phyloP scores from a whole-genome alignment of 2,113 vertebrate genomes.

The Indicator maculatus region DNA sequence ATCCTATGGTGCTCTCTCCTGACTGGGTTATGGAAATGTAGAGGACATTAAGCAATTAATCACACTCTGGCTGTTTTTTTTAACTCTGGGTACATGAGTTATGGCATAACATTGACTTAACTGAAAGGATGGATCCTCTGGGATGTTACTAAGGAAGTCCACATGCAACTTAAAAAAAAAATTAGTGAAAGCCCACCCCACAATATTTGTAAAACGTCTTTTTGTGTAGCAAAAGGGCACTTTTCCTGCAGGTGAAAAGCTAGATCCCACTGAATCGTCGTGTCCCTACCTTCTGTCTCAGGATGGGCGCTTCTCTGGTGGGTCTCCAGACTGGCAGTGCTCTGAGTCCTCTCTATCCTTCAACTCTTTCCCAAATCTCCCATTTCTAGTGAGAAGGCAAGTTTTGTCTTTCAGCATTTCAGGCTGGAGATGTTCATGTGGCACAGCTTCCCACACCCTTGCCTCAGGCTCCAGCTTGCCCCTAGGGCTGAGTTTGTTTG shows the following conservation, averaged over 20 bases:
- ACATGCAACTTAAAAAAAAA: neutral
- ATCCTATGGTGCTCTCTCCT: neutral
- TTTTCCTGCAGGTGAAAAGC: neutral
- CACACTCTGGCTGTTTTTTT: neutral
- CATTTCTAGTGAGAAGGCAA: no score
- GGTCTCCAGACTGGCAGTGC: neutral
- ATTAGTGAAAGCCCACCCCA: neutral
- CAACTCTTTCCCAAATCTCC: no score
- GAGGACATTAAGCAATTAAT: neutral
- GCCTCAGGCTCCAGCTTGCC: neutral
- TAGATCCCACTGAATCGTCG: neutral
- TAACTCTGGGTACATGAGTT: neutral
- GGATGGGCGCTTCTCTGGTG: neutral
- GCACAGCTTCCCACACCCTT: neutral
- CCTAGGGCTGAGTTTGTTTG: neutral
- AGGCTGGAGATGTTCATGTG: neutral
- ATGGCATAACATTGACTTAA: neutral
- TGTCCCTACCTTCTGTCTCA: neutral
- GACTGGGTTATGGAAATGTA: neutral
- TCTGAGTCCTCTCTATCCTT: neutral
- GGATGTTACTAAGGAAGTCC: neutral
- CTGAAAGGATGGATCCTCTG: neutral
- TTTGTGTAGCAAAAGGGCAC: accelerated
- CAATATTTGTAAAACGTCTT: neutral
- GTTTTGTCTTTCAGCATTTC: neutral